Evolutionary conservation across 2,797 vertebrate genomes (phyloP), one percentile per base, ranked within the genome.

Genomic region (Salarias fasciatus): DNA sequence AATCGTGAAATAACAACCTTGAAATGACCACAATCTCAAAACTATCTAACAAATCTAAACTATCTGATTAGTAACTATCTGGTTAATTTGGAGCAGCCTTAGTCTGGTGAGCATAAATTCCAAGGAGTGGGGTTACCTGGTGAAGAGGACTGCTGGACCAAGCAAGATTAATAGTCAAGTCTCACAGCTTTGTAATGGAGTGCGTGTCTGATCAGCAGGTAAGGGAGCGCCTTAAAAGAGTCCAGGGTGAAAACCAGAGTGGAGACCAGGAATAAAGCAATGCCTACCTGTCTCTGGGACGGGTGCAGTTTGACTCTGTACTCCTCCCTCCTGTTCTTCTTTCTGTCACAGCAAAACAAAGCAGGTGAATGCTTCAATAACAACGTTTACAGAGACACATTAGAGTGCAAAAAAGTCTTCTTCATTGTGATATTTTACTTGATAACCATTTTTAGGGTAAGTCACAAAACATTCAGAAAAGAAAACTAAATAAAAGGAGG

Each of bases 281-380:
- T 44, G 43, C 77, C 89, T 89, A 93, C 93, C 91, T 83, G 83
- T 89, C 86, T 85, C 71, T 89, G 85, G 51, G 79, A 67, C 14
- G 90, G 84, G 30, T 92, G 90, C 62, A 88, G 77, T 69, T 91
- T 91, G 45, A 87, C 87, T 72, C 80, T 82, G 69, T 90, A 89
- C 58, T 91, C 91, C 79, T 84, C 63, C 47, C 88, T 84, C 53
- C 43, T 83, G 50, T 43, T 90, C 77, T 69, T 91, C 79, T 82
- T 91, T 77, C 93, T 93, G 85, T 40, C 28, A 28, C 11, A 38
- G 24, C n/a, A n/a, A n/a, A n/a, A n/a, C n/a, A n/a, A n/a, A n/a
- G n/a, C n/a, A n/a, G n/a, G n/a, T n/a, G n/a, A n/a, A n/a, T n/a
- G n/a, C n/a, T n/a, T n/a, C n/a, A n/a, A n/a, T n/a, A n/a, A n/a